Evolutionary conservation across 2,888 invertebrate species (phyloP).

Genomic region (Lithodes maja): DNA sequence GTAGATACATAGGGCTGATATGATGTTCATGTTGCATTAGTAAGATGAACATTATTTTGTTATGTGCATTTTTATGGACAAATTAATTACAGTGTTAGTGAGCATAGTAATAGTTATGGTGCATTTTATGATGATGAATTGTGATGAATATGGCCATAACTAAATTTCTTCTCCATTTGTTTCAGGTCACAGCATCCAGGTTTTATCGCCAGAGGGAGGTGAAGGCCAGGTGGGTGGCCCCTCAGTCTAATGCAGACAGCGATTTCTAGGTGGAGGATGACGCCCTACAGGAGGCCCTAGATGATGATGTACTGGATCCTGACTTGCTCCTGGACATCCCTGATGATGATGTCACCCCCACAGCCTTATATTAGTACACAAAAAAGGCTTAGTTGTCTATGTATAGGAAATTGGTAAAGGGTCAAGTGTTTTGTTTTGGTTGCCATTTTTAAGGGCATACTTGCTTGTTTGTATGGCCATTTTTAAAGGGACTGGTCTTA

Average conservation of each 20-base stretch:
- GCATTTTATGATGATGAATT: background rate
- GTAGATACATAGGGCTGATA: background rate
- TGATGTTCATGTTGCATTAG: background rate
- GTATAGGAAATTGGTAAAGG: background rate
- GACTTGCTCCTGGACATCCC: constrained; percentile 8
- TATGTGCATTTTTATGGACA: background rate
- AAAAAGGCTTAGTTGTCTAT: background rate
- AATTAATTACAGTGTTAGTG: background rate
- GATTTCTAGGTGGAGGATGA: constrained; percentile 1
- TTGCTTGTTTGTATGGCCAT: background rate
- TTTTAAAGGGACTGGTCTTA: background rate
- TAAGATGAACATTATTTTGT: background rate
- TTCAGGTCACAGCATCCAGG: background rate
- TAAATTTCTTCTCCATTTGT: too few relatives aligned
- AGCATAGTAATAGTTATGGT: background rate
- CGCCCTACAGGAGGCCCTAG: background rate
- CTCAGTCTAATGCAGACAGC: background rate
- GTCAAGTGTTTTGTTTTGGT: constrained; percentile 1
- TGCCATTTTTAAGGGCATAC: background rate
- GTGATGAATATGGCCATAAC: background rate
- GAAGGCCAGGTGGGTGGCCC: background rate
- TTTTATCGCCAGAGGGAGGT: background rate
- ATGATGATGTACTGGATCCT: constrained; percentile 10
- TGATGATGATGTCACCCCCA: constrained; percentile 7
- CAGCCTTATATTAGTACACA: background rate